phyloP scores from a whole-genome alignment of 1,140 invertebrate genomes.

The Papilio helenus region DNA sequence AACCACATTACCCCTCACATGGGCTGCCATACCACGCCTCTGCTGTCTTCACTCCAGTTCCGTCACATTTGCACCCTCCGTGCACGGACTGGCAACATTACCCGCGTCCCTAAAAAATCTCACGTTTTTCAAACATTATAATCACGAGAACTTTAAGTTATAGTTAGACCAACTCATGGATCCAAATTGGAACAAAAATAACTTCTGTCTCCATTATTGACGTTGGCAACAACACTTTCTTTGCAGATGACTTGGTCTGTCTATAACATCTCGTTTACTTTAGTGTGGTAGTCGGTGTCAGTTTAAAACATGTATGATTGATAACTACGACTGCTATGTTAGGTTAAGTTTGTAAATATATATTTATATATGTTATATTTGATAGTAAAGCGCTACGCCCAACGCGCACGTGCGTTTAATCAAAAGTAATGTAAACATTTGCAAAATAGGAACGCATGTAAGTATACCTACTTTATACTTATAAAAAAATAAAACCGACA shows the following conservation, averaged over 20 bases:
- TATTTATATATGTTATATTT: constrained; percentile 22
- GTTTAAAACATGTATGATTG: background rate
- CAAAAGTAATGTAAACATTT: constrained; percentile 54
- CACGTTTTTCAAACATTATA: background rate
- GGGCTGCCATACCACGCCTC: constrained; percentile 59
- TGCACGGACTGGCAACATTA: constrained; percentile 71
- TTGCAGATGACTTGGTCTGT: background rate
- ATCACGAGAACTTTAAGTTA: background rate
- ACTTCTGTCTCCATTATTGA: background rate
- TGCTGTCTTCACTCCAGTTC: constrained; percentile 60
- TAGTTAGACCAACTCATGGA: background rate
- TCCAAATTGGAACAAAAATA: background rate
- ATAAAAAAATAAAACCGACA: background rate
- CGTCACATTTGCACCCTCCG: constrained; percentile 64
- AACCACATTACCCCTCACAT: constrained; percentile 64
- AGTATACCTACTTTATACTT: constrained; percentile 42
- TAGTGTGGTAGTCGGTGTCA: background rate
- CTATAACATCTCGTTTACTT: background rate
- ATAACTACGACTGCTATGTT: constrained; percentile 1
- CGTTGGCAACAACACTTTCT: background rate
- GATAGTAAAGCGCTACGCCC: constrained; percentile 30
- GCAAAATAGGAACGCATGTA: background rate
- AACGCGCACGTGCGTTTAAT: constrained; percentile 73
- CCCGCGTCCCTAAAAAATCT: constrained; percentile 59
- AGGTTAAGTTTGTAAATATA: constrained; percentile 17